Evolutionary conservation across 2,888 invertebrate species (phyloP), one percentile per base, ranked within the genome.

Genomic region (Zygothrica quintamaculata): DNA sequence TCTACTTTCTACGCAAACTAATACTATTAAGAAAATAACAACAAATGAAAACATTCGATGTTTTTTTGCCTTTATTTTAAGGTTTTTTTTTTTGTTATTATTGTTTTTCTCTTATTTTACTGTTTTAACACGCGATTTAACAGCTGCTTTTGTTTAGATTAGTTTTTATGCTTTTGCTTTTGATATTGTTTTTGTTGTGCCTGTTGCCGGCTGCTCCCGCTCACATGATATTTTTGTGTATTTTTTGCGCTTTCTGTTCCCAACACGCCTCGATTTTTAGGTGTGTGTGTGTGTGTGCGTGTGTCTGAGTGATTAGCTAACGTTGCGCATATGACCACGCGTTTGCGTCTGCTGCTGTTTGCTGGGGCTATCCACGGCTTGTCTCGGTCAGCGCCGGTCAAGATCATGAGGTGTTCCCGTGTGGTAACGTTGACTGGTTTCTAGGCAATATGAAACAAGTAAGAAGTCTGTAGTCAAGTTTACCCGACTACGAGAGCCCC

Each of bases 1-100:
- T 31, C 36, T 16, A 46, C 31, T 55, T 44, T 65, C 26, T 11
- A 62, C 50, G 55, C 55, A 46, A 61, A 37, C 42, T 33, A 34
- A n/a, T 9, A 36, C 7, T 18, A 22, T 7, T 11, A 37, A 46
- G 22, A 47, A 57, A 16, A 18, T 48, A 53, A 58, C 44, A 60
- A 50, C 60, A 65, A 66, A 66, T 42, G 44, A 81, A 66, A 78
- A 84, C 84, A 84, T 80, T 77, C 84, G 81, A 79, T 80, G 65
- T 55, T 48, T 59, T 59, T 65, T 65, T 55, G n/a, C n/a, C n/a
- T 55, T 40, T 34, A 48, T 61, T 16, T 51, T 52, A n/a, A n/a
- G n/a, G n/a, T n/a, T 51, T 25, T 66, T 65, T 8, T 2, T 48
- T 25, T 66, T 65, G 6, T 26, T 31, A 42, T 39, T 66, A n/a